Evolutionary conservation across 1,140 invertebrate species (phyloP).

Genomic region (Carposina sasakii): DNA sequence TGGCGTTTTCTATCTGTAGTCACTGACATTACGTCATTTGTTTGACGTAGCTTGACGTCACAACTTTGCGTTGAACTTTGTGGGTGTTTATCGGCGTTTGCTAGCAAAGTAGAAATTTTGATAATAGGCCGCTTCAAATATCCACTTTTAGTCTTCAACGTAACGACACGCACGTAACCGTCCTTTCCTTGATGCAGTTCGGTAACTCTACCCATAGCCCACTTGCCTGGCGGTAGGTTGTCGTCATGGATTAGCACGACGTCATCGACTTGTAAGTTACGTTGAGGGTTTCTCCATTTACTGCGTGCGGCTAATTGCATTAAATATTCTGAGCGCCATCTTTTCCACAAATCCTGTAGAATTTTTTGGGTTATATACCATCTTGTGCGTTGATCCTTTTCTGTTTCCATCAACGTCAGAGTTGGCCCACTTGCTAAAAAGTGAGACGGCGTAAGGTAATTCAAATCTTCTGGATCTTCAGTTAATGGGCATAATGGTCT

Average conservation of each 20-base stretch:
- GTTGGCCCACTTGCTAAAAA: too few relatives aligned
- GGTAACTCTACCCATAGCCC: neutral
- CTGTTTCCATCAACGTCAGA: too few relatives aligned
- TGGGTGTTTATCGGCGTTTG: neutral
- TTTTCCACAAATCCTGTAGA: too few relatives aligned
- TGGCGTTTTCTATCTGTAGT: neutral
- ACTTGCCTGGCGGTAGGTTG: conserved; percentile 1
- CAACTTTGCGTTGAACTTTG: too few relatives aligned
- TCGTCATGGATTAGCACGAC: conserved; percentile 4
- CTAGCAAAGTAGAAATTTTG: conserved; percentile 1
- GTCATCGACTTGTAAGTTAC: neutral
- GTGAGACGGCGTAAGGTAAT: too few relatives aligned
- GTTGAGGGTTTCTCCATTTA: neutral
- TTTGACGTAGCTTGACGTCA: neutral
- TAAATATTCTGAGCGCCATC: too few relatives aligned
- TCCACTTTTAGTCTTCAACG: neutral
- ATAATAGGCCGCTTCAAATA: neutral
- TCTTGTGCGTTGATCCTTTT: too few relatives aligned
- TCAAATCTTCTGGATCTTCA: too few relatives aligned
- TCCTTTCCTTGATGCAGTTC: conserved; percentile 2
- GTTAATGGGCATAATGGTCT: too few relatives aligned
- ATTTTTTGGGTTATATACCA: too few relatives aligned
- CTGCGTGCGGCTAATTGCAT: too few relatives aligned
- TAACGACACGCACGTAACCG: conserved; percentile 1
- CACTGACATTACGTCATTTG: neutral